A percentile compares a stretch with the other conserved stretches of the same genome.
Evolutionary conservation across 1,140 invertebrate genomes (phyloP).

Genomic region (Cyphomyrmex costatus): DNA sequence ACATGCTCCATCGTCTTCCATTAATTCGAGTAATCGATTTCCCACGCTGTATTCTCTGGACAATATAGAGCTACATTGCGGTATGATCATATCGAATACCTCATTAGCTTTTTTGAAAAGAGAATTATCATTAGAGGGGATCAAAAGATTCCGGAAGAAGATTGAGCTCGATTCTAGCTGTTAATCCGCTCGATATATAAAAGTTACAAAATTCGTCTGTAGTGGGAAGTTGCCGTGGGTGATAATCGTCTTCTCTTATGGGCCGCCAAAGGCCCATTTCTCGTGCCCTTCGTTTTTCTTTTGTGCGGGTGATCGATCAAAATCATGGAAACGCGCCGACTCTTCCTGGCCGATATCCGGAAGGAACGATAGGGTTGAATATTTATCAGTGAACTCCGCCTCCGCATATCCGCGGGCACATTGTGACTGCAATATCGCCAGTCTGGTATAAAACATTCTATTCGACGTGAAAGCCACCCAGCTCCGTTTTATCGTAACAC

Average conservation of each 20-base stretch:
- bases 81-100: background rate
- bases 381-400: slow-evolving; percentile 70
- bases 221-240: slow-evolving; percentile 52
- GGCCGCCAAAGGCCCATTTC: background rate
- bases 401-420: slow-evolving; percentile 34
- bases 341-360: slow-evolving; percentile 25
- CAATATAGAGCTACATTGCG: background rate
- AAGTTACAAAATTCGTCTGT: slow-evolving; percentile 7
- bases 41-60: background rate
- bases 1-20: background rate
- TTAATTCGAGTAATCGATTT: slow-evolving; percentile 48
- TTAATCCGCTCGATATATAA: slow-evolving; percentile 9
- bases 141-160: slow-evolving; percentile 21
- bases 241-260: slow-evolving; percentile 59
- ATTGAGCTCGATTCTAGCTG: slow-evolving; percentile 55
- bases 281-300: slow-evolving; percentile 17
- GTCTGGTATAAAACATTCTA: slow-evolving; percentile 71
- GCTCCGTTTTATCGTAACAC: slow-evolving; percentile 46
- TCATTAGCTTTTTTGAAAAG: slow-evolving; percentile 1
- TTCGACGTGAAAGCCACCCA: slow-evolving; percentile 63
- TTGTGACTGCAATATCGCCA: slow-evolving; percentile 61
- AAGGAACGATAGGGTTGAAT: slow-evolving; percentile 69
- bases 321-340: slow-evolving; percentile 53
- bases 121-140: background rate
- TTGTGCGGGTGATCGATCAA: slow-evolving; percentile 67